These are phyloP conservation scores for Lamproptera curius DNA, from an alignment of 2,888 invertebrate genomes.

Conservation along the genomic window DNA sequence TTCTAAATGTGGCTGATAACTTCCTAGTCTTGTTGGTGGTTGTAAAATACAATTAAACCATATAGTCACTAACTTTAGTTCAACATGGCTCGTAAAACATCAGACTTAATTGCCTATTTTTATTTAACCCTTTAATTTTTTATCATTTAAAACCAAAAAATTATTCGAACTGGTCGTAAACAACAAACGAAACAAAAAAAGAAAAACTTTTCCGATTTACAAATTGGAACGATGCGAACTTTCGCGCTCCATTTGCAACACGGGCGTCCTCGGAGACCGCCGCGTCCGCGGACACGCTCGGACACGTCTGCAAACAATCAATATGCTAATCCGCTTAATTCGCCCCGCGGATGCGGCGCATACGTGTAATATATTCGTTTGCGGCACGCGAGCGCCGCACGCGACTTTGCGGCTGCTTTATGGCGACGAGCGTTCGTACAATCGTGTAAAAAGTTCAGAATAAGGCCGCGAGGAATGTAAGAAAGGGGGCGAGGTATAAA, in stretches of 20 bases:
- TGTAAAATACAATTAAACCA: no score
- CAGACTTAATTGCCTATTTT: background rate
- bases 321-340: slow-evolving; percentile 57
- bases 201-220: no score
- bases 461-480: background rate
- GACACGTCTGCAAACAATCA: slow-evolving; percentile 59
- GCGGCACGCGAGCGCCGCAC: slow-evolving; percentile 20
- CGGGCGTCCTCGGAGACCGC: slow-evolving; percentile 8
- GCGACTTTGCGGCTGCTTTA: slow-evolving; percentile 2
- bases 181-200: no score
- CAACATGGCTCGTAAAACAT: no score
- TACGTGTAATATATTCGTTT: slow-evolving; percentile 34
- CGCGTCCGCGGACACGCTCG: slow-evolving; percentile 16
- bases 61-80: no score
- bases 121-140: background rate
- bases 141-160: no score
- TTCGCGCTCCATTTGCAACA: background rate
- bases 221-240: background rate
- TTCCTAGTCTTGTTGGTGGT: no score
- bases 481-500: background rate
- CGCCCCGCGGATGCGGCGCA: slow-evolving; percentile 39
- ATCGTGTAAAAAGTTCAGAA: background rate
- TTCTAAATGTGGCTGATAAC: no score
- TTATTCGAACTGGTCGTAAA: no score
- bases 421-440: background rate